A percentile compares a stretch with the other conserved stretches of the same genome.
phyloP scores from a whole-genome alignment of 2,797 vertebrate genomes.

The Hydrolagus colliei region DNA sequence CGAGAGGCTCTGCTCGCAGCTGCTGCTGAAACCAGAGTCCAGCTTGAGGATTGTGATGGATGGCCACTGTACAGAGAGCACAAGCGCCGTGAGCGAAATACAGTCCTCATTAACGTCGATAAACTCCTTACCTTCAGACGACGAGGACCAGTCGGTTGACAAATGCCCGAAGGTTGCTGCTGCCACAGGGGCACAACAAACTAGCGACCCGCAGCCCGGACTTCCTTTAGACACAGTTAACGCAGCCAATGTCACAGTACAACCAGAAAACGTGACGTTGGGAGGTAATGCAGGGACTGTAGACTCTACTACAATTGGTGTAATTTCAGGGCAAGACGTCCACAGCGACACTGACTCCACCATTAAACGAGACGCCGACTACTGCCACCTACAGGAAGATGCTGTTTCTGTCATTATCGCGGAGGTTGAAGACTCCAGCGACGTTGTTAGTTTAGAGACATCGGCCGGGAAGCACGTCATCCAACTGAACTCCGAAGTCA shows the following conservation, averaged over 20 bases:
- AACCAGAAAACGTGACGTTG: slow-evolving; percentile 70
- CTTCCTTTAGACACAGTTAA: slow-evolving; percentile 47
- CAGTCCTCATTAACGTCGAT: slow-evolving; percentile 95
- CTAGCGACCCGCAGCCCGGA: slow-evolving; percentile 54
- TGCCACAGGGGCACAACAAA: slow-evolving; percentile 50
- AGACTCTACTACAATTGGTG: not conserved
- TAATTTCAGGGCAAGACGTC: not conserved
- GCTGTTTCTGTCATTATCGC: not conserved
- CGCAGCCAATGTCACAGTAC: slow-evolving; percentile 65
- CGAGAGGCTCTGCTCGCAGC: slow-evolving; percentile 58
- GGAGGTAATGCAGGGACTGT: slow-evolving; percentile 52
- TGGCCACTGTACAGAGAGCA: slow-evolving; percentile 73
- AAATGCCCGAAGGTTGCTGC: slow-evolving; percentile 66
- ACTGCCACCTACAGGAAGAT: not conserved
- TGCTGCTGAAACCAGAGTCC: slow-evolving; percentile 59
- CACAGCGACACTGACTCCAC: not conserved
- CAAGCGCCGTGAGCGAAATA: slow-evolving; percentile 81
- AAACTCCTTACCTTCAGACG: slow-evolving; percentile 91
- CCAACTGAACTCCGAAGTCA: slow-evolving; percentile 43
- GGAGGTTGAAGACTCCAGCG: slow-evolving; percentile 32
- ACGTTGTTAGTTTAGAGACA: slow-evolving; percentile 32
- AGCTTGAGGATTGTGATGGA: slow-evolving; percentile 59
- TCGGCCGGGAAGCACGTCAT: slow-evolving; percentile 39
- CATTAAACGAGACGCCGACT: not conserved
- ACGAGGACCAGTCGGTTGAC: slow-evolving; percentile 73